Evolutionary conservation across 2,888 invertebrate species (phyloP).

Genomic region (Acleris sparsana): DNA sequence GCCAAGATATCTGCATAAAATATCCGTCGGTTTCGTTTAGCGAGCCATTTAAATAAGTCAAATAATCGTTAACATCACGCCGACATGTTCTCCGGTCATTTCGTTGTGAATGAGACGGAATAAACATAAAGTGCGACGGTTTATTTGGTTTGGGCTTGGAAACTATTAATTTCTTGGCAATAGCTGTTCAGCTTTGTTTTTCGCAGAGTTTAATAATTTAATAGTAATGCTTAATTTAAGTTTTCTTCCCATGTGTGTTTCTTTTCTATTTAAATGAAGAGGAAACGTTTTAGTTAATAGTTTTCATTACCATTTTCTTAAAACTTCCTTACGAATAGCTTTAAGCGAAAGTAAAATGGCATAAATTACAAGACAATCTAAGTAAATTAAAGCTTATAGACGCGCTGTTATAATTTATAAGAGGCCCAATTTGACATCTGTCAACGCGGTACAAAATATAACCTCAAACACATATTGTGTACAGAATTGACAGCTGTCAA

Average conservation of each 20-base stretch:
- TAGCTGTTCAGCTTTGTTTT: neutral
- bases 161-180: constrained; percentile 7
- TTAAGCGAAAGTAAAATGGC: too few relatives aligned
- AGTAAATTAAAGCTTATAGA: neutral
- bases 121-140: constrained; percentile 16
- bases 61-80: constrained; percentile 34
- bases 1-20: constrained; percentile 30
- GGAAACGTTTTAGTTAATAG: too few relatives aligned
- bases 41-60: constrained; percentile 32
- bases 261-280: neutral
- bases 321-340: too few relatives aligned
- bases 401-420: too few relatives aligned
- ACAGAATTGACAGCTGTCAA: too few relatives aligned
- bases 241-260: neutral
- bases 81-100: constrained; percentile 13
- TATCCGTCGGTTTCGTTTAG: constrained; percentile 26
- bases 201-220: neutral
- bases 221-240: too few relatives aligned
- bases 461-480: too few relatives aligned
- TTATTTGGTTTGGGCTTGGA: constrained; percentile 12
- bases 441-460: too few relatives aligned
- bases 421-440: too few relatives aligned
- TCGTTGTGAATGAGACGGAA: constrained; percentile 8
- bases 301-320: too few relatives aligned
- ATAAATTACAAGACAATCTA: too few relatives aligned